Evolutionary conservation across 2,797 vertebrate genomes (phyloP).

Genomic region (Synaphobranchus kaupii): DNA sequence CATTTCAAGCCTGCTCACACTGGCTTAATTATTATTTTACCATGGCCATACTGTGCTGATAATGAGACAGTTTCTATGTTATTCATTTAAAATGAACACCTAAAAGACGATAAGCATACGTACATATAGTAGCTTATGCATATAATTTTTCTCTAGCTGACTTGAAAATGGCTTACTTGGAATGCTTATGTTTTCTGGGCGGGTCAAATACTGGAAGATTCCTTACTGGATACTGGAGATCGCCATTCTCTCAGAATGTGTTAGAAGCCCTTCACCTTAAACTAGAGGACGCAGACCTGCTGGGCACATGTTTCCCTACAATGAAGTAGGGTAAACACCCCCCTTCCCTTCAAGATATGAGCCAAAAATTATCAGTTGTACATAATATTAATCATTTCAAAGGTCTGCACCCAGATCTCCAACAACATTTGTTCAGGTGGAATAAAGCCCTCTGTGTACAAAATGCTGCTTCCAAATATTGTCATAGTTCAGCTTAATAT

Average conservation of each 20-base stretch:
- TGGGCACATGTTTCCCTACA: too few species aligned
- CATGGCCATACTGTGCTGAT: neutral
- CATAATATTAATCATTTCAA: neutral
- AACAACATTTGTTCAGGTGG: neutral
- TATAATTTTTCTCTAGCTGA: neutral
- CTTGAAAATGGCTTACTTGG: conserved; percentile 1
- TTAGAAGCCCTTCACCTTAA: too few species aligned
- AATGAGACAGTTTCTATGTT: neutral
- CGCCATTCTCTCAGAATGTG: too few species aligned
- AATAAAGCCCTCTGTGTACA: neutral
- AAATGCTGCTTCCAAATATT: conserved; percentile 7
- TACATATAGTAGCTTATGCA: neutral
- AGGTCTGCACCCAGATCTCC: neutral
- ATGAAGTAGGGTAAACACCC: too few species aligned
- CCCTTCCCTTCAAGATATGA: neutral
- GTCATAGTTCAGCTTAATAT: neutral
- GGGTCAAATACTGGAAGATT: neutral
- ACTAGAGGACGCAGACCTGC: too few species aligned
- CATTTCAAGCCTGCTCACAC: neutral
- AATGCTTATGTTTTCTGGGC: neutral
- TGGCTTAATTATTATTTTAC: conserved; percentile 7
- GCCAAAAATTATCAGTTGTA: neutral
- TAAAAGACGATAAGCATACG: neutral
- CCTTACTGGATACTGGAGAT: neutral
- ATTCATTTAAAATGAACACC: neutral